Base-by-base conservation (phyloP, 2,888 invertebrate genomes). In the Cephus nigrinus region DNA sequence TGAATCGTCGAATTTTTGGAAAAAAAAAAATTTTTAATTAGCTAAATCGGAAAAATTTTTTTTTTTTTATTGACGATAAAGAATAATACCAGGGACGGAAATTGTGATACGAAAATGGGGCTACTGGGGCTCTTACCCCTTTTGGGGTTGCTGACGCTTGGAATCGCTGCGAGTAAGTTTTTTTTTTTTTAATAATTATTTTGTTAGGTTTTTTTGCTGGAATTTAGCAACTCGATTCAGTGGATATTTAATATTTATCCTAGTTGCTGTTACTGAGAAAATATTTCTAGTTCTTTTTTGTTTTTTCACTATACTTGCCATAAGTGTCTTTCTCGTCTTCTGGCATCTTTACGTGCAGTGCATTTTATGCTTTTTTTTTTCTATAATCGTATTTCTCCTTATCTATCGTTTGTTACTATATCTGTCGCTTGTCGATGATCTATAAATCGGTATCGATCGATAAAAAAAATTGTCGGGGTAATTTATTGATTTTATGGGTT, bases 121-220 rank as follows among this genome's bases (percentile, higher is more conserved):
- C 80, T 82, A 74, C 79, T 80, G 75, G 75, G 81, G 73, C 76
- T 87, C 75, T 79, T 84, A 78, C 80, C 85, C 83, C 86, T 89
- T 15, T 40, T 87, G 78, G 88, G 87, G 79, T 81, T 88, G 72
- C 77, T 88, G 55, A 80, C 83, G 74, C 74, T 86, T 75, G 86
- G 85, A 83, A 83, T 81, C 77, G 84, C 86, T 79, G 81, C 81
- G 78, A 84, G 86, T 86, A 77, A 86, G 87, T 23, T 40, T 55
- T 9, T 55, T 2, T 55, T 55, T 23, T 55, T 23, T 23, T 2
- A 23, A 1, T 9, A 23, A 55, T 55, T 55, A 23, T 5, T 2
- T 23, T 15, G 15, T 15, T 15, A 2, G 1, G 2, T 9, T 1
- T 55, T 55, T 23, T 55, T 23, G 1, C 1, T 55, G 55, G 23